A percentile compares a stretch with the other conserved stretches of the same genome.
phyloP scores from a whole-genome alignment of 2,113 vertebrate genomes.

The Macaca nemestrina region DNA sequence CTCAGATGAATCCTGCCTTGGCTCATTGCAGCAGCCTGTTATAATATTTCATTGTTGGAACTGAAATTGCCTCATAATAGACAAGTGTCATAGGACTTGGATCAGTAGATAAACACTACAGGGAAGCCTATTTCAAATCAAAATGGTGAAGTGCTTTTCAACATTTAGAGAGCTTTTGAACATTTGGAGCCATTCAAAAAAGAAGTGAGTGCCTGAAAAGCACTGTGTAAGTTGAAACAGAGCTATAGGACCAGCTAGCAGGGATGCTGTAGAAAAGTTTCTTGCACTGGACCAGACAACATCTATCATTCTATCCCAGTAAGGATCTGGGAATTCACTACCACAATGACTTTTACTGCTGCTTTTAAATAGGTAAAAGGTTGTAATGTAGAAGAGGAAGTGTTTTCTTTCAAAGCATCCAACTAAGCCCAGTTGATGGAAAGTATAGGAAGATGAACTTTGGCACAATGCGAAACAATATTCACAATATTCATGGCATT shows the following conservation, averaged over 20 bases:
- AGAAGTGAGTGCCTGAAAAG: neutral
- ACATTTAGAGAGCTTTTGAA: conserved; percentile 12
- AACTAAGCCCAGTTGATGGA: neutral
- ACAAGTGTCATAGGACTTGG: neutral
- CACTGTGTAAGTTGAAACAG: no score
- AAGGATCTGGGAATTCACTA: neutral
- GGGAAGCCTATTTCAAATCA: conserved; percentile 11
- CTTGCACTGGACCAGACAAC: neutral
- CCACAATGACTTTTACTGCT: neutral
- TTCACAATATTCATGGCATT: neutral
- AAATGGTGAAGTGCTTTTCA: conserved; percentile 49
- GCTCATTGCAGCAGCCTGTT: neutral
- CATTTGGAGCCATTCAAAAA: neutral
- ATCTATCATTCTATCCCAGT: neutral
- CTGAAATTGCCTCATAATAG: neutral
- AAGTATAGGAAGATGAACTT: neutral
- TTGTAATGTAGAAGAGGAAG: neutral
- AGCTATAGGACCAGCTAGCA: neutral
- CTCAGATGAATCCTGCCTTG: neutral
- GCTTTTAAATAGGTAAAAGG: neutral
- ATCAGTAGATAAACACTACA: neutral
- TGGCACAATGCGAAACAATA: neutral
- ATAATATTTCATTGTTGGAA: conserved; percentile 36
- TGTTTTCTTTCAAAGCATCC: neutral
- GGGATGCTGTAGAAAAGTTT: neutral